Base-by-base conservation (phyloP, 2,113 vertebrate species). In the Turdus rufiventris region DNA sequence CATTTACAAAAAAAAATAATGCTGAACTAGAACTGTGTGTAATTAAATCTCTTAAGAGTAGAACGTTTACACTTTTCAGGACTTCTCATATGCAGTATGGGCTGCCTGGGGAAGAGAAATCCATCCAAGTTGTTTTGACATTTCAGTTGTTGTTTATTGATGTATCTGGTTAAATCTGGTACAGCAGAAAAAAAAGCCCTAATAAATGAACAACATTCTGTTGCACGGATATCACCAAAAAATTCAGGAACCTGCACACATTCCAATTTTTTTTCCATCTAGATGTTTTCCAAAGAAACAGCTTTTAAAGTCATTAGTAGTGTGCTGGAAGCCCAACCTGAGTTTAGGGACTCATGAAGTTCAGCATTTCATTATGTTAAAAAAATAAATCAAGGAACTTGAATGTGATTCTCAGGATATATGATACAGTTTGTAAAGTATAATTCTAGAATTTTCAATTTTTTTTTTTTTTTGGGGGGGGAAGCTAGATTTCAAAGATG, bases 1-100 rank as follows among this genome's bases (percentile, higher is more conserved):
- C 14, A 79, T 80, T 96, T 91, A 76, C 45, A 93, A 94, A 78
- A 85, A 86, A 93, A 51, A 7, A 56, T 48, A 47, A 85, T 75
- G 34, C 26, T 91, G 53, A 86, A 63, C 14, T 76, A 7, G 2
- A 93, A 71, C 16, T 36, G 8, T n/a, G 14, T 60, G 40, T 51
- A 65, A 76, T 56, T 75, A 88, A 84, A 78, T 91, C n/a, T 88
- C 43, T 83, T 83, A 60, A 61, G 12, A 81, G 57, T 23, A 90
- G 40, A 87, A 74, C 6, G 14, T 67, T 73, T 43, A 53, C 18
- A 68, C 18, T 68, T 93, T 75, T 81, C 82, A 89, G 58, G 42
- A 65, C 40, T 89, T 94, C 38, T 79, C 42, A 68, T 48, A 65
- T 54, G 57, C 45, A 93, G 36, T 14, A 43, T 1, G 1, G 17